Conservation (phyloP, 2,797 vertebrate genomes). For the Naso thynnoides region DNA sequence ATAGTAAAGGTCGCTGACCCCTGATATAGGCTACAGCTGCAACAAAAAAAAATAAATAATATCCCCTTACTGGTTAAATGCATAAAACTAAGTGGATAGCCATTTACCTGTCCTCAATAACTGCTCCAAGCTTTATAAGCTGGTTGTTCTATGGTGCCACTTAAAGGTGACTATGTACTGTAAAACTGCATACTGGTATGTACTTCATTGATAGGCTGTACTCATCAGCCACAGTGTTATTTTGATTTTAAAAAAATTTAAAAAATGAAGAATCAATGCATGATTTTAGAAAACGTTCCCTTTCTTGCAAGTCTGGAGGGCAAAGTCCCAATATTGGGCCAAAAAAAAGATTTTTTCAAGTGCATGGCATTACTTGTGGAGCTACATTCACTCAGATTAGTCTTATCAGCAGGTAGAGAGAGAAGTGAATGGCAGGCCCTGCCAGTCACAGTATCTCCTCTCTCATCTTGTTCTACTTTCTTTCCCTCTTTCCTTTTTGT, state of each 20-base stretch:
- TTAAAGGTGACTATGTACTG: neutral
- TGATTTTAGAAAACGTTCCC: too few species aligned
- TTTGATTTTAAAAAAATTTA: too few species aligned
- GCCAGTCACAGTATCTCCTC: constrained; percentile 19
- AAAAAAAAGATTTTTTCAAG: constrained; percentile 28
- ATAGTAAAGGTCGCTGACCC: too few species aligned
- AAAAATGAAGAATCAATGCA: too few species aligned
- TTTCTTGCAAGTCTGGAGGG: constrained; percentile 28
- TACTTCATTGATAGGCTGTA: neutral
- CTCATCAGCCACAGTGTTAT: too few species aligned
- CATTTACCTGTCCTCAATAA: neutral
- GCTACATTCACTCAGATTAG: constrained; percentile 47
- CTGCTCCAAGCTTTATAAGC: neutral
- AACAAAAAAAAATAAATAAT: neutral
- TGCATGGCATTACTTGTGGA: constrained; percentile 21
- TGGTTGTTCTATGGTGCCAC: neutral
- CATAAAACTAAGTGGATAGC: neutral
- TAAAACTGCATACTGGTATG: neutral
- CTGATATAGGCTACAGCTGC: neutral
- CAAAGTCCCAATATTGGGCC: constrained; percentile 10
- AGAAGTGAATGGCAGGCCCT: constrained; percentile 36
- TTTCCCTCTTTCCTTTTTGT: neutral
- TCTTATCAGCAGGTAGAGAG: constrained; percentile 49
- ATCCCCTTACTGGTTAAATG: neutral
- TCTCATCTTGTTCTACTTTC: constrained; percentile 17